phyloP scores from a whole-genome alignment of 2,888 invertebrate species.

The Strigamia transsilvanica region DNA sequence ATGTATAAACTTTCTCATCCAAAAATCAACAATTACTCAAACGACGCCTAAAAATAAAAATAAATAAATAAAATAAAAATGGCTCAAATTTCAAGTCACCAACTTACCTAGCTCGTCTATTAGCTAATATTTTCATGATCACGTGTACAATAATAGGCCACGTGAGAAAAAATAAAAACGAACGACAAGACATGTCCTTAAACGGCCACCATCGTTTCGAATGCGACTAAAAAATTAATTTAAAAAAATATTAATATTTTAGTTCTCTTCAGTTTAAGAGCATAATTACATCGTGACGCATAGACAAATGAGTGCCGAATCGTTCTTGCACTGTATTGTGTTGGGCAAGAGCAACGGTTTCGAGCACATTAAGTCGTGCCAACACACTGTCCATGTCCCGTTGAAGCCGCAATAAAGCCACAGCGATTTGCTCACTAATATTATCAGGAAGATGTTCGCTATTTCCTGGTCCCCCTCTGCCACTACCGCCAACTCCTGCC shows the following conservation, averaged over 20 bases:
- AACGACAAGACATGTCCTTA: slow-evolving; percentile 69
- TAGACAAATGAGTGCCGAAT: slow-evolving; percentile 9
- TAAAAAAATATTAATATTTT: slow-evolving; percentile 10
- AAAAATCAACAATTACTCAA: not conserved
- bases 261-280: slow-evolving; percentile 13
- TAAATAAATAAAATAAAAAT: not conserved
- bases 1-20: not conserved
- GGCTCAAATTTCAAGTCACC: not conserved
- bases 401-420: slow-evolving; percentile 55
- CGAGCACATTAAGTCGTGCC: slow-evolving; percentile 55
- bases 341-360: slow-evolving; percentile 56
- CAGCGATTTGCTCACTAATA: slow-evolving; percentile 56
- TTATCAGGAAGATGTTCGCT: slow-evolving; percentile 33
- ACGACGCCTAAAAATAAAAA: not conserved
- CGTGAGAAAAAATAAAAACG: slow-evolving; percentile 70
- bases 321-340: slow-evolving; percentile 56
- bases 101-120: slow-evolving; percentile 43
- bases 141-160: slow-evolving; percentile 73
- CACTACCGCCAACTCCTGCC: slow-evolving; percentile 51
- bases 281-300: slow-evolving; percentile 4
- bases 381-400: slow-evolving; percentile 56
- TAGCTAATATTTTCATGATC: slow-evolving; percentile 56
- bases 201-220: slow-evolving; percentile 70
- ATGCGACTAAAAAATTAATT: not conserved
- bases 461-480: slow-evolving; percentile 35